Conservation (phyloP, 2,797 vertebrate genomes). For the Mastacembelus armatus region DNA sequence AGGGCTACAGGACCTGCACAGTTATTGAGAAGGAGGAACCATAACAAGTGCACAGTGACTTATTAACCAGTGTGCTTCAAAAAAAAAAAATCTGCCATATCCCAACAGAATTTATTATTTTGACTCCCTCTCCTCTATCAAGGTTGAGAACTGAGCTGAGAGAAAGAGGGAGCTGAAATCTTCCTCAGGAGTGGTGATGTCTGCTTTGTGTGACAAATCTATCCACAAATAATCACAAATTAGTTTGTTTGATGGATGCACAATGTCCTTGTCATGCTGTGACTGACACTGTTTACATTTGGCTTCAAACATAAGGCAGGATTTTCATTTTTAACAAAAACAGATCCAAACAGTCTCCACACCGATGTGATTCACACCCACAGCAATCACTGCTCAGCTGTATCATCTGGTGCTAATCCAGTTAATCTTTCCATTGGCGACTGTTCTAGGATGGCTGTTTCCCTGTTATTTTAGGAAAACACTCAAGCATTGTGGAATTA, state of each 20-base stretch:
- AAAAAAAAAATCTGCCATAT: slow-evolving; percentile 46
- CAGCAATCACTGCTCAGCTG: slow-evolving; percentile 42
- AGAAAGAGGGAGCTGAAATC: slow-evolving; percentile 17
- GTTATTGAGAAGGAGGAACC: slow-evolving; percentile 59
- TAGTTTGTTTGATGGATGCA: neutral
- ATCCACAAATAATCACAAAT: slow-evolving; percentile 29
- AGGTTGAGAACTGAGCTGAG: slow-evolving; percentile 56
- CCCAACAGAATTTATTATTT: slow-evolving; percentile 71
- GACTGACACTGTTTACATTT: slow-evolving; percentile 24
- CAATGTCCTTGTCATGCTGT: slow-evolving; percentile 11
- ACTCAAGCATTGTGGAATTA: slow-evolving; percentile 73
- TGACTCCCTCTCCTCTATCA: slow-evolving; percentile 58
- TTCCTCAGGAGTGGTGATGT: slow-evolving; percentile 19
- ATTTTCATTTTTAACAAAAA: slow-evolving; percentile 60
- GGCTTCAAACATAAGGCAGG: slow-evolving; percentile 24
- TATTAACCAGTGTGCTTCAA: slow-evolving; percentile 45
- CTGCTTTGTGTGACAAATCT: slow-evolving; percentile 24
- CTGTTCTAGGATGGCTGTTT: slow-evolving; percentile 60
- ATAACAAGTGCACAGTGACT: slow-evolving; percentile 60
- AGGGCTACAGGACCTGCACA: slow-evolving; percentile 54
- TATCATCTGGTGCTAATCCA: slow-evolving; percentile 73
- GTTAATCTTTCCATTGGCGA: slow-evolving; percentile 72
- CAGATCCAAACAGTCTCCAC: slow-evolving; percentile 42
- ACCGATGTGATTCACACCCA: slow-evolving; percentile 50
- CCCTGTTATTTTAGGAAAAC: slow-evolving; percentile 70